These are phyloP conservation scores for Neolamprologus brichardi DNA, from an alignment of 2,113 vertebrate species.

Conservation along the genomic window DNA sequence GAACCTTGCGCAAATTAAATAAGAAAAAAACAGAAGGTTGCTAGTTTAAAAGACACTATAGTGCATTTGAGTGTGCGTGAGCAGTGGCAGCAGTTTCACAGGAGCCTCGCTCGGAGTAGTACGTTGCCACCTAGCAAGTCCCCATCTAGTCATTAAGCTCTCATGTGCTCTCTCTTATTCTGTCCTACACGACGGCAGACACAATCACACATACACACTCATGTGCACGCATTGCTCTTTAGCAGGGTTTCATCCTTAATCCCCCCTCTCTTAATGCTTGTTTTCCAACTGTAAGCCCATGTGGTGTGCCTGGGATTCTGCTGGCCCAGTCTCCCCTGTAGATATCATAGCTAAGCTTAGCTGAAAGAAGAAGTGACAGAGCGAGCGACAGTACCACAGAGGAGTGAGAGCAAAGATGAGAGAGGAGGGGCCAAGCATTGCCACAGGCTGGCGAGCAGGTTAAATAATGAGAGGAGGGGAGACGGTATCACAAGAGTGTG, in stretches of 20 bases:
- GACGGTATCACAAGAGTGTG: not conserved
- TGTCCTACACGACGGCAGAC: not conserved
- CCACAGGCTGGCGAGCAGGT: not conserved
- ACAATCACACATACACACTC: not conserved
- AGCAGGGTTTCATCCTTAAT: conserved; percentile 18
- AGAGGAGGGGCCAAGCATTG: not conserved
- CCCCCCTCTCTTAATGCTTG: conserved; percentile 1
- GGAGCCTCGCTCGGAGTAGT: not conserved
- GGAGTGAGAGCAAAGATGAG: not conserved
- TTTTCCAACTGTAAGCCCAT: conserved; percentile 25
- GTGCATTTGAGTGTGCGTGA: not conserved
- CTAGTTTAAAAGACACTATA: not conserved
- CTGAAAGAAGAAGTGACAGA: not conserved
- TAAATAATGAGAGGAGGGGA: not conserved
- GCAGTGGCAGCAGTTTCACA: not conserved
- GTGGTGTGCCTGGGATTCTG: conserved; percentile 1
- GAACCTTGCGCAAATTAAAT: not conserved
- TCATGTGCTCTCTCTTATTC: not conserved
- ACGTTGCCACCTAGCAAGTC: not conserved
- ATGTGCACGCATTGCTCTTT: not conserved
- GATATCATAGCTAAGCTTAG: conserved; percentile 31
- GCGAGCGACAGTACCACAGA: not conserved
- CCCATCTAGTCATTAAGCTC: not conserved
- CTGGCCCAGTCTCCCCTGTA: not conserved
- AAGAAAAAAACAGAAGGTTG: not conserved